Evolutionary conservation across 2,113 vertebrate genomes (phyloP).

Genomic region (Oreochromis tanganicae): DNA sequence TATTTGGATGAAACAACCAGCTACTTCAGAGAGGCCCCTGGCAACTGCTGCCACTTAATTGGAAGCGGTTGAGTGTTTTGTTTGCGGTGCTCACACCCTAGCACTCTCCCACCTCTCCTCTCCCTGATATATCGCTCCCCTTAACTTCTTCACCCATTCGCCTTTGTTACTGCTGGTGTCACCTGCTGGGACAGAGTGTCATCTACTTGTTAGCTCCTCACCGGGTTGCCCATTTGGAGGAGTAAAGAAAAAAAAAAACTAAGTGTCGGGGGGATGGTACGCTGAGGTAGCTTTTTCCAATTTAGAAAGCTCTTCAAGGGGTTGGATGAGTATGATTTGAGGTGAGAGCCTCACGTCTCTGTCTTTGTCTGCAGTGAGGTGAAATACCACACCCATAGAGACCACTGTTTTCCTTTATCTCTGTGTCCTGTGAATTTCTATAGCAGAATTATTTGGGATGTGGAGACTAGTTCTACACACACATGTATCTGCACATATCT

Average conservation of each 20-base stretch:
- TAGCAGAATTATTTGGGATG: not conserved
- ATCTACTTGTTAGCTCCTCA: constrained; percentile 27
- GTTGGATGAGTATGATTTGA: not conserved
- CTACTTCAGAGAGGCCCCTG: not conserved
- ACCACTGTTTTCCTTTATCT: not conserved
- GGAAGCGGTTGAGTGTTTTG: not conserved
- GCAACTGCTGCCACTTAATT: constrained; percentile 10
- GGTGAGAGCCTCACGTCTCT: not conserved
- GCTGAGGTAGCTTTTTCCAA: not conserved
- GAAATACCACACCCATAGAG: not conserved
- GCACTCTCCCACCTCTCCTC: constrained; percentile 2
- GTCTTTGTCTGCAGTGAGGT: not conserved
- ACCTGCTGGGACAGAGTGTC: constrained; percentile 29
- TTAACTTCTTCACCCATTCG: not conserved
- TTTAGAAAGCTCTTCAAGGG: not conserved
- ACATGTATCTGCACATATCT: not conserved
- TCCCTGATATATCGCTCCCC: not conserved
- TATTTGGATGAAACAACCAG: not conserved
- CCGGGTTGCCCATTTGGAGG: constrained; percentile 5
- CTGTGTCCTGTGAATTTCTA: not conserved
- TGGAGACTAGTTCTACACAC: not conserved
- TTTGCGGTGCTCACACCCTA: not conserved
- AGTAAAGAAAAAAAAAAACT: not conserved
- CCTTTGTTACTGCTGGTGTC: constrained; percentile 3
- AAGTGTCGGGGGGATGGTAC: not conserved